Evolutionary conservation across 2,113 vertebrate species (phyloP).

Genomic region (Alethe castanea): DNA sequence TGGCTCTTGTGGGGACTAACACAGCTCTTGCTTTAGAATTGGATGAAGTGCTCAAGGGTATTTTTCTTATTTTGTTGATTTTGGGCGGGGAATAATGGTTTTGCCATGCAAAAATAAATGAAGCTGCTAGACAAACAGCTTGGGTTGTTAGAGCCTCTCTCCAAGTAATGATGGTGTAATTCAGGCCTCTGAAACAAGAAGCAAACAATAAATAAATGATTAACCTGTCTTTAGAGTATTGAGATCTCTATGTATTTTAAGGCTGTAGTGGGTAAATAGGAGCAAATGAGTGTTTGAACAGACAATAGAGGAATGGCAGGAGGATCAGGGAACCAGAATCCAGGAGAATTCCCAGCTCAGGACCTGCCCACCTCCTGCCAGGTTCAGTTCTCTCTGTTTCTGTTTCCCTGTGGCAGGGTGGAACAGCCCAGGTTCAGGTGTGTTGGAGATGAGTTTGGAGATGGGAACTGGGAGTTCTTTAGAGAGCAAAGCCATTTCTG

Average conservation of each 20-base stretch:
- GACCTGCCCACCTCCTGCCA: not conserved
- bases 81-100: not conserved
- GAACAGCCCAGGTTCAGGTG: not conserved
- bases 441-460: not conserved
- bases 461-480: not conserved
- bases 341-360: not conserved
- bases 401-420: not conserved
- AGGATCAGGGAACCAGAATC: not conserved
- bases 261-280: not conserved
- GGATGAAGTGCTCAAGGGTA: not conserved
- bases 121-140: slow-evolving; percentile 19
- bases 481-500: not conserved
- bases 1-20: not conserved
- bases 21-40: not conserved
- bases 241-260: not conserved
- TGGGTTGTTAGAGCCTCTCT: slow-evolving; percentile 24
- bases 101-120: not conserved
- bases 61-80: not conserved
- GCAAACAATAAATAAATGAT: slow-evolving; percentile 14
- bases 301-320: accelerated
- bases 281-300: not conserved
- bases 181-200: not conserved
- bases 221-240: not conserved
- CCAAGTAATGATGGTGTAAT: slow-evolving; percentile 13
- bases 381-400: not conserved